Evolutionary conservation across 2,113 vertebrate genomes (phyloP).

Genomic region (human): GRCh38 chr6:5624001-5624500

Average conservation of each 20-base stretch:
- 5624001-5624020: neutral
- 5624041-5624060: neutral
- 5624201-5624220: neutral
- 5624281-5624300: conserved; percentile 50
- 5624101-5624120: neutral
- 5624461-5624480: neutral
- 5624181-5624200: neutral
- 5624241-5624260: neutral
- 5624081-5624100: neutral
- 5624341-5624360: conserved; percentile 43
- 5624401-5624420: conserved; percentile 65
- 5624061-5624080: neutral
- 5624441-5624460: neutral
- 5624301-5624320: conserved; percentile 61
- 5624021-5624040: neutral
- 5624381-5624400: conserved; percentile 70
- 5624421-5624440: conserved; percentile 47
- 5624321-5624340: conserved; percentile 62
- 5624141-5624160: neutral
- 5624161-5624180: conserved; percentile 16
- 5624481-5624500: neutral
- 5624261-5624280: conserved; percentile 21
- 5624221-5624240: neutral
- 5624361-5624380: conserved; percentile 61
- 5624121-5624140: neutral